Evolutionary conservation across 2,888 invertebrate genomes (phyloP), one percentile per base, ranked within the genome.

Genomic region (Harpalus rufipes): DNA sequence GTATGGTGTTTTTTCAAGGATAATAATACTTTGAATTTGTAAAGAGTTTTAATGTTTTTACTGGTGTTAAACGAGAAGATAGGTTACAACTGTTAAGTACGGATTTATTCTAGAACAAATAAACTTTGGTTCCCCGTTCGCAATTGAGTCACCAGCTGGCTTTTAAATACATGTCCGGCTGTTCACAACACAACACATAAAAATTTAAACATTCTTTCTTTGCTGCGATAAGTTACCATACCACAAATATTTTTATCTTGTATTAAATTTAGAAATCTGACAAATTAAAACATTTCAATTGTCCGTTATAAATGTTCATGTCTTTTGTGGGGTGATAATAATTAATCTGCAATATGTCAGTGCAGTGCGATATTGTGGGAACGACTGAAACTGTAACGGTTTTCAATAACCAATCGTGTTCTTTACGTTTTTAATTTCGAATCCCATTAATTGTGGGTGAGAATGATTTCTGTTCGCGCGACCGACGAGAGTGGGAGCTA

Each of bases 341-440:
- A 61, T 61, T 61, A 51, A 51, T 61, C 21, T 14, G 61, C 21
- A 61, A 61, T 61, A 14, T 61, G 21, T 16, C 21, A 18, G 21
- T 32, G 32, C 21, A 18, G 21, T 32, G 32, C 32, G 32, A 32
- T 32, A 32, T 32, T 32, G 32, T 32, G 32, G 12, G 44, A 51
- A 51, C 32, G 32, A 12, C 44, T 51, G 44, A 12, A 51, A 51
- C 44, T 59, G n/a, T n/a, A 80, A 39, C 79, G 78, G 63, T 84
- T 84, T 84, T 84, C 84, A 84, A 86, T 87, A 85, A 86, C 87
- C 87, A 87, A 88, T 88, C 88, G 87, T 87, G 87, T 84, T 88
- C 88, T 90, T 90, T 89, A 89, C 89, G 90, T 90, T 90, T 91
- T 90, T 91, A 90, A 91, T 91, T 90, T 90, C 90, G 90, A 89